Evolutionary conservation across 2,888 invertebrate genomes (phyloP).

Genomic region (Empis stercorea): DNA sequence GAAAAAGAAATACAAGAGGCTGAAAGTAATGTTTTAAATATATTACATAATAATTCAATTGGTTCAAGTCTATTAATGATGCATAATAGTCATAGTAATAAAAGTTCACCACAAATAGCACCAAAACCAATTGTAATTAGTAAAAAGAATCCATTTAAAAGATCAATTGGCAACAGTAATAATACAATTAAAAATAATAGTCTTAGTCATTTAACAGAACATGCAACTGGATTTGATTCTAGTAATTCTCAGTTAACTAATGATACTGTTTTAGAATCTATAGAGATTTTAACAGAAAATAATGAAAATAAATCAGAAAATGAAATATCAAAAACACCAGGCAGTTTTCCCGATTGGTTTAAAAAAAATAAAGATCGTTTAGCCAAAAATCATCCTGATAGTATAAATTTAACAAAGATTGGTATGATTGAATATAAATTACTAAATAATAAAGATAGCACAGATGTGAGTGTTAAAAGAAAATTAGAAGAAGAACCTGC

Average conservation of each 20-base stretch:
- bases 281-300: background rate
- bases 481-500: constrained; percentile 26
- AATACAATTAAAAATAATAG: constrained; percentile 16
- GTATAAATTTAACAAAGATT: constrained; percentile 41
- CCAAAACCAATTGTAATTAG: constrained; percentile 27
- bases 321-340: constrained; percentile 30
- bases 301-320: constrained; percentile 14
- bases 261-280: background rate
- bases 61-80: constrained; percentile 13
- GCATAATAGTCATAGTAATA: too few species aligned
- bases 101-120: constrained; percentile 8
- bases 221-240: constrained; percentile 14
- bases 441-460: constrained; percentile 22
- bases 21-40: constrained; percentile 12
- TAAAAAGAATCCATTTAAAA: constrained; percentile 41
- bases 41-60: constrained; percentile 18
- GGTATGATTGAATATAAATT: constrained; percentile 33
- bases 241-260: constrained; percentile 4
- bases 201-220: constrained; percentile 24
- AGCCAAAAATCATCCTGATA: constrained; percentile 43
- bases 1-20: constrained; percentile 23
- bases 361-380: constrained; percentile 42
- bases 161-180: constrained; percentile 30
- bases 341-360: constrained; percentile 48
- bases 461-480: constrained; percentile 32